phyloP scores from a whole-genome alignment of 2,113 vertebrate species.

The Sphyrna mokarran region DNA sequence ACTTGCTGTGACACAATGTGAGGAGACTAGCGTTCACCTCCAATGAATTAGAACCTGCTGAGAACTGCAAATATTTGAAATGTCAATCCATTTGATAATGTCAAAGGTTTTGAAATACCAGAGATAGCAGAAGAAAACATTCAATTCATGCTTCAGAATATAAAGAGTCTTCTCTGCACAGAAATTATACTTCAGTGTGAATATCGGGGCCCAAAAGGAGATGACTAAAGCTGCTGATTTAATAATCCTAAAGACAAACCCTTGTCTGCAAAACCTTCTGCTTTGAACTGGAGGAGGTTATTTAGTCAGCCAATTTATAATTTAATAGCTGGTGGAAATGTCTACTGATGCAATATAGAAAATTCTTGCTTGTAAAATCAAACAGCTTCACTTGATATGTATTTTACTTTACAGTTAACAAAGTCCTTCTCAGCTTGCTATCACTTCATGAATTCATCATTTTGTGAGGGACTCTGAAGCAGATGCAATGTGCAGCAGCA shows the following conservation, averaged over 20 bases:
- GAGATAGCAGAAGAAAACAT: slow-evolving; percentile 61
- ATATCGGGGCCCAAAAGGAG: slow-evolving; percentile 43
- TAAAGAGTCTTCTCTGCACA: slow-evolving; percentile 55
- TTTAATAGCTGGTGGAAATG: slow-evolving; percentile 34
- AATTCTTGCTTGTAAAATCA: not conserved
- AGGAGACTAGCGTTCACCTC: slow-evolving; percentile 62
- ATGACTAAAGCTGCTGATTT: slow-evolving; percentile 48
- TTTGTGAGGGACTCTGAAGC: slow-evolving; percentile 2
- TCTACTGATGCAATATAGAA: slow-evolving; percentile 38
- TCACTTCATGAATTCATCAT: not conserved
- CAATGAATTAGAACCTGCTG: slow-evolving; percentile 69
- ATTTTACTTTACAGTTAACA: not conserved
- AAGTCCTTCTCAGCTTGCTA: not conserved
- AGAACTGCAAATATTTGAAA: slow-evolving; percentile 88
- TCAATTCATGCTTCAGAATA: slow-evolving; percentile 49
- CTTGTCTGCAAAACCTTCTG: slow-evolving; percentile 40
- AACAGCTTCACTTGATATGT: not conserved
- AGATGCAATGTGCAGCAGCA: not conserved
- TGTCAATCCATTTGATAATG: slow-evolving; percentile 88
- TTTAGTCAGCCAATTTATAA: slow-evolving; percentile 38
- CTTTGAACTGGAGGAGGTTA: slow-evolving; percentile 40
- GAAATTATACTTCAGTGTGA: slow-evolving; percentile 48
- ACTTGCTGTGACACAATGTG: slow-evolving; percentile 59
- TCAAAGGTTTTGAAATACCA: slow-evolving; percentile 71
- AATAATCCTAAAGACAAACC: slow-evolving; percentile 46